Evolutionary conservation across 2,113 vertebrate genomes (phyloP), one percentile per base, ranked within the genome.

Genomic region (Zosterops pallidus): DNA sequence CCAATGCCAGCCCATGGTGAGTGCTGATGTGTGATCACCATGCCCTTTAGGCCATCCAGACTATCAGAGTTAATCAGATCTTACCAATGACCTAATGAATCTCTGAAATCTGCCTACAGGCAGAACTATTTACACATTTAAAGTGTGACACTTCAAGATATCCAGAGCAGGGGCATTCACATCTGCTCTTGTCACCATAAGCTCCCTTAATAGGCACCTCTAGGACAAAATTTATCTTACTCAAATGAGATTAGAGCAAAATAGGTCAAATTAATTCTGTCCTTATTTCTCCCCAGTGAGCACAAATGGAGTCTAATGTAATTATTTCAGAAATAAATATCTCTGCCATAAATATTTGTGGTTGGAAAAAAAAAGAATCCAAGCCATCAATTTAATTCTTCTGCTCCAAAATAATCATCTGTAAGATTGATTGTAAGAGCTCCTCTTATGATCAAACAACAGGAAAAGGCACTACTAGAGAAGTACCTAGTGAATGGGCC

Each of bases 221-320:
- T 55, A 79, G 67, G 70, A 87, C 44, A 83, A n/a, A 71, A 25
- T 64, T 75, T 62, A 19, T 90, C 44, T 60, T 82, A 37, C 24
- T 83, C 22, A 68, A 93, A 79, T 76, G 39, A 85, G 33, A 82
- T 88, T 82, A 92, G 37, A 62, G 21, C 39, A 92, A 95, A 92
- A 90, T 29, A 90, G 74, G 74, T 87, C 65, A 82, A 91, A 87
- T 63, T 0, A 81, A 75, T 82, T 86, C 6, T 77, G 63, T 64
- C 70, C 29, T 78, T 85, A 42, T 81, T 90, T 87, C 65, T 90
- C 39, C 44, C 35, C 12, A 42, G 13, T 63, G 85, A 87, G n/a
- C 26, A 56, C 33, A 84, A 87, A 69, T 31, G 24, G 31, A 70
- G 9, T 33, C 69, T 87, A 67, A 84, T 77, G 12, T 16, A 77